Evolutionary conservation across 1,140 invertebrate genomes (phyloP), one percentile per base, ranked within the genome.

Genomic region (Elysia chlorotica): DNA sequence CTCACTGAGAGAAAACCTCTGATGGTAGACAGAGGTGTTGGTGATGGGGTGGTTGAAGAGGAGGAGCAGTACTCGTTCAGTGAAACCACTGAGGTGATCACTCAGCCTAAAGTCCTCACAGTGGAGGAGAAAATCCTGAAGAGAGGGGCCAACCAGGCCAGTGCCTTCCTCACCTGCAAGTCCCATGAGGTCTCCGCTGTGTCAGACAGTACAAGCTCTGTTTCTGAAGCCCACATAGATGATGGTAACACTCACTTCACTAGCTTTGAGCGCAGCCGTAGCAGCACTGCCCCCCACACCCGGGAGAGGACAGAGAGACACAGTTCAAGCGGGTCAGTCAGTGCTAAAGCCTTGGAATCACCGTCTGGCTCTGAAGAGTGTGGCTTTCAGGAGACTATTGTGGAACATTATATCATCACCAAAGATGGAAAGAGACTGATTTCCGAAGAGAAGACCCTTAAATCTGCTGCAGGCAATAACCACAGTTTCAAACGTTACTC

Each of bases 361-460:
- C n/a, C n/a, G n/a, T n/a, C n/a, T n/a, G n/a, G n/a, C n/a, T n/a
- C n/a, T n/a, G n/a, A n/a, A n/a, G 68, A 71, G 14, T 54, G 62
- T 33, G 25, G 35, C 4, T 71, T 71, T 30, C 35, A 23, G 41
- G 56, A 71, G 25, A 71, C 68, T 3, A 38, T 71, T 2, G 37
- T 41, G 28, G 68, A 71, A 25, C 68, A 71, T 33, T 71, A 71
- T 31, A 33, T 71, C 17, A 71, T 71, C 30, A 71, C 68, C 2
- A 41, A 61, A 3, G 57, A 71, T 28, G 68, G 68, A 38, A 71
- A 61, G 57, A 71, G 41, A 30, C 57, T 71, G 10, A 62, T 71
- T 4, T 71, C 68, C 2, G 36, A 71, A 30, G 68, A 71, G 36
- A 59, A 62, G 25, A 69, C 66, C 41, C 41, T n/a, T n/a, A 69